Percentiles rank a stretch among this genome's conserved stretches.
These are phyloP conservation scores for Pipistrellus kuhlii DNA, from an alignment of 2,797 vertebrate genomes.

Conservation along the genomic window DNA sequence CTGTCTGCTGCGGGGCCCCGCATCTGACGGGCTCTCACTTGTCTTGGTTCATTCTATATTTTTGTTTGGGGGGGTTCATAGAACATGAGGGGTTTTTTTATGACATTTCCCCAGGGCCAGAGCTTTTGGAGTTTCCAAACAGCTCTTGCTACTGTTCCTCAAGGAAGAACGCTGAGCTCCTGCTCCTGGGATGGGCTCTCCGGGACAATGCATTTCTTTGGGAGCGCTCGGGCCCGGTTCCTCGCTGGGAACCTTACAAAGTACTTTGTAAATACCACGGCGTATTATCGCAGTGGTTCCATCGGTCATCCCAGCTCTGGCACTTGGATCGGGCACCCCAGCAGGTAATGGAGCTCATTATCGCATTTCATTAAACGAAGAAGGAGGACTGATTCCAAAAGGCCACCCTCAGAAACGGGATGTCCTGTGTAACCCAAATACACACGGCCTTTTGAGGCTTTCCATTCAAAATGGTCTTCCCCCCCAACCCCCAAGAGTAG, in stretches of 20 bases:
- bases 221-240: conserved; percentile 57
- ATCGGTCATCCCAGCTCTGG: conserved; percentile 58
- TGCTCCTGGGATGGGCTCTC: conserved; percentile 50
- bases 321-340: conserved; percentile 65
- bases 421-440: neutral
- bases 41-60: neutral
- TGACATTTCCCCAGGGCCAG: conserved; percentile 40
- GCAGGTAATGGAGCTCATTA: conserved; percentile 66
- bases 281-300: conserved; percentile 68
- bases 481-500: neutral
- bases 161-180: conserved; percentile 68
- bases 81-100: conserved; percentile 65
- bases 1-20: no score
- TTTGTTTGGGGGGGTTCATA: conserved; percentile 45
- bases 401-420: neutral
- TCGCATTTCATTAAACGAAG: conserved; percentile 61
- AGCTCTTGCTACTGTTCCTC: neutral
- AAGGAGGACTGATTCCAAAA: neutral
- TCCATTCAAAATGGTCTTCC: conserved; percentile 29
- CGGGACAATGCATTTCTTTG: conserved; percentile 59
- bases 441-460: conserved; percentile 25
- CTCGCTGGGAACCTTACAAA: conserved; percentile 75
- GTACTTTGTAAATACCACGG: conserved; percentile 75
- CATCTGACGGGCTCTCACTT: neutral
- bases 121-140: conserved; percentile 61